These are phyloP conservation scores for Cataglyphis altisquamis DNA, from an alignment of 2,888 invertebrate genomes.

Conservation along the genomic window DNA sequence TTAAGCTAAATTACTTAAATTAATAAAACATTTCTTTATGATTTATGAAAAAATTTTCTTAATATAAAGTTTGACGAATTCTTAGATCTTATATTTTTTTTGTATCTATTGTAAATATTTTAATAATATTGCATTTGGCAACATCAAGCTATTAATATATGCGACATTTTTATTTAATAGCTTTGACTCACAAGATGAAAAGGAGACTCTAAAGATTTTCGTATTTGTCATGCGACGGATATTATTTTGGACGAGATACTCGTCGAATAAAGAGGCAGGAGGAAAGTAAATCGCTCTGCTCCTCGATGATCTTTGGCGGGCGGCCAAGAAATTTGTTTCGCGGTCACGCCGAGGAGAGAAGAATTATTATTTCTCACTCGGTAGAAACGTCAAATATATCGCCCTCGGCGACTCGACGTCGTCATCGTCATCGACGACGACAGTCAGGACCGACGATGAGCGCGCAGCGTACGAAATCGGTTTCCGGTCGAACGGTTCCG, in stretches of 20 bases:
- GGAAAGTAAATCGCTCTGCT: constrained; percentile 52
- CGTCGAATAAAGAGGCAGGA: constrained; percentile 40
- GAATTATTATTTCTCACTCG: constrained; percentile 50
- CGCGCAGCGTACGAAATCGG: constrained; percentile 79
- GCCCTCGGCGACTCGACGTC: constrained; percentile 18
- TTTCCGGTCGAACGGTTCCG: constrained; percentile 85
- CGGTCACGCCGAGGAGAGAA: constrained; percentile 21
- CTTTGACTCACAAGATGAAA: constrained; percentile 10
- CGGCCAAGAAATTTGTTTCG: constrained; percentile 57
- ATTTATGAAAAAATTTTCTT: neutral
- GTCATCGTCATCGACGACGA: constrained; percentile 34
- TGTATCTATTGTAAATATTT: constrained; percentile 6
- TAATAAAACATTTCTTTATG: neutral
- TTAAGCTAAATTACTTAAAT: neutral
- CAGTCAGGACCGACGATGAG: constrained; percentile 65
- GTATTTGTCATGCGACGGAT: constrained; percentile 52
- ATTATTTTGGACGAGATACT: constrained; percentile 45
- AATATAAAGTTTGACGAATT: neutral
- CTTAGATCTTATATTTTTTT: constrained; percentile 36
- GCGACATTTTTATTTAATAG: neutral
- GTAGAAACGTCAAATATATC: constrained; percentile 55
- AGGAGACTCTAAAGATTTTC: constrained; percentile 13
- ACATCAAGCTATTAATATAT: neutral
- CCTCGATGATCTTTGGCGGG: constrained; percentile 52
- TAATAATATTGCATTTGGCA: constrained; percentile 3